A percentile compares a stretch with the other conserved stretches of the same genome.
These are phyloP conservation scores for Cheilosia vulpina DNA, from an alignment of 2,888 invertebrate species.

Conservation along the genomic window DNA sequence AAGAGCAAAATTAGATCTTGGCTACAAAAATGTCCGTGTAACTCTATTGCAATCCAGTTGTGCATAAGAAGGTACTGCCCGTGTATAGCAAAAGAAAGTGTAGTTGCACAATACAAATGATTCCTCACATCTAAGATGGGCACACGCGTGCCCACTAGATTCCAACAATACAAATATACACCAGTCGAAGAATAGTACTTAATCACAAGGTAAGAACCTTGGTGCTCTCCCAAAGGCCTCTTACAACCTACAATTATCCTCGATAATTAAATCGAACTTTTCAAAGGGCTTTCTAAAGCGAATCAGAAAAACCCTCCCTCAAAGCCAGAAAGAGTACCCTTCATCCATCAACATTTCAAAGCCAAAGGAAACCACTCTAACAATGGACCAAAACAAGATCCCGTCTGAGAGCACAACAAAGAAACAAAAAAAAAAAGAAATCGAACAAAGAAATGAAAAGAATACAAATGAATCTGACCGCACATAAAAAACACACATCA, in stretches of 20 bases:
- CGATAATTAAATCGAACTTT: conserved; percentile 34
- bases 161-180: no score
- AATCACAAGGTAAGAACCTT: no score
- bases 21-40: no score
- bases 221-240: not conserved
- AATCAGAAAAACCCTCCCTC: not conserved
- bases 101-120: no score
- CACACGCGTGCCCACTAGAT: no score
- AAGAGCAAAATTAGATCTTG: no score
- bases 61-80: no score
- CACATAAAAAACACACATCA: conserved; percentile 15
- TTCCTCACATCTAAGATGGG: no score
- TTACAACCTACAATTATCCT: conserved; percentile 10
- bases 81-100: no score
- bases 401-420: not conserved
- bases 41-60: no score
- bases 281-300: not conserved
- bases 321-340: not conserved
- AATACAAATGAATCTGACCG: conserved; percentile 59
- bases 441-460: conserved; percentile 30
- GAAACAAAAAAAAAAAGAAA: not conserved
- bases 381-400: conserved; percentile 36
- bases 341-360: conserved; percentile 8
- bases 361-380: conserved; percentile 7
- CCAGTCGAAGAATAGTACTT: no score